Evolutionary conservation across 2,888 invertebrate genomes (phyloP).

Genomic region (Resseliella maxima): DNA sequence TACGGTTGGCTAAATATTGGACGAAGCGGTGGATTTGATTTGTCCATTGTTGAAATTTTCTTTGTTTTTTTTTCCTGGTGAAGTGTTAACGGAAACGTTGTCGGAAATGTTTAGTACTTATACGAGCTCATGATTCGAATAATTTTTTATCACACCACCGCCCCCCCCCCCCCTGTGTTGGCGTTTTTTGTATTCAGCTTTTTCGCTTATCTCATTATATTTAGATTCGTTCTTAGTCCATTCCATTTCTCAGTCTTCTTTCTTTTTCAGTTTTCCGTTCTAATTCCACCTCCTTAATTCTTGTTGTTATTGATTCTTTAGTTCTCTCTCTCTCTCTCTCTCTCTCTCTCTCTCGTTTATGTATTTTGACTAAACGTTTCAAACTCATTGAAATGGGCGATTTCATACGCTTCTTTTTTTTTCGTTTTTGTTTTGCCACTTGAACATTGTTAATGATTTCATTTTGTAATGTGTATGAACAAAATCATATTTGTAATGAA

Average conservation of each 20-base stretch:
- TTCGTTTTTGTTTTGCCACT: background rate
- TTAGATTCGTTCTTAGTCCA: background rate
- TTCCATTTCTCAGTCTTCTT: background rate
- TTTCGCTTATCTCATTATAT: background rate
- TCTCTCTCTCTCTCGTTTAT: too few species aligned
- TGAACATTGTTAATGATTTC: background rate
- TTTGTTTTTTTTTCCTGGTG: background rate
- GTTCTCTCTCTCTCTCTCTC: too few species aligned
- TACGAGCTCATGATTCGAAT: constrained; percentile 49
- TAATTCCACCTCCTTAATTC: background rate
- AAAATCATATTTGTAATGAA: too few species aligned
- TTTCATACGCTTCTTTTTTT: background rate
- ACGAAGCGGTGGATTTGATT: background rate
- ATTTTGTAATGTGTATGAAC: background rate
- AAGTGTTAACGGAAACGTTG: constrained; percentile 52
- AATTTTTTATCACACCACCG: background rate
- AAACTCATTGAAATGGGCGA: too few species aligned
- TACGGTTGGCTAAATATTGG: background rate
- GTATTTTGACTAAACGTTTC: too few species aligned
- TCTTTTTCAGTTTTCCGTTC: background rate
- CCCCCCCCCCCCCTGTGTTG: background rate
- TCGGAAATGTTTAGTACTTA: constrained; percentile 46
- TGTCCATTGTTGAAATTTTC: background rate
- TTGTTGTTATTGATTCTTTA: too few species aligned
- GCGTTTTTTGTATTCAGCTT: background rate